These are phyloP conservation scores for Tetraodon nigroviridis DNA, from an alignment of 2,113 vertebrate genomes.

Conservation along the genomic window DNA sequence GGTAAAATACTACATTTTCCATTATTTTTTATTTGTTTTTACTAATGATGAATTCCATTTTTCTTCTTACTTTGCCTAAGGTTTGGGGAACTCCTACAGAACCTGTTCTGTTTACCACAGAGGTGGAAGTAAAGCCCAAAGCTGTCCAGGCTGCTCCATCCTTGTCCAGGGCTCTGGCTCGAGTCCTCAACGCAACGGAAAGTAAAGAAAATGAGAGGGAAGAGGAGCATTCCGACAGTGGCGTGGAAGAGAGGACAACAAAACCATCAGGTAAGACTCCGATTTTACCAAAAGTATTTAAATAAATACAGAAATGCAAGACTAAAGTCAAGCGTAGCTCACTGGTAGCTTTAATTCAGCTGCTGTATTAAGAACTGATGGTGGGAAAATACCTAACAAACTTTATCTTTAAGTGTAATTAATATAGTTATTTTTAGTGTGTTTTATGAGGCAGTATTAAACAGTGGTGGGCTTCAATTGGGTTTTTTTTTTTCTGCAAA, in stretches of 20 bases:
- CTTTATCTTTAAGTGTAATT: too few relatives aligned
- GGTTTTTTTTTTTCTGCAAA: too few relatives aligned
- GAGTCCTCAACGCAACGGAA: slow-evolving; percentile 65
- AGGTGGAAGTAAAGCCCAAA: slow-evolving; percentile 3
- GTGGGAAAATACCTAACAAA: neutral
- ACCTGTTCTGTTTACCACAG: slow-evolving; percentile 17
- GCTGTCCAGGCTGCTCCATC: slow-evolving; percentile 24
- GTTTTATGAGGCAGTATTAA: too few relatives aligned
- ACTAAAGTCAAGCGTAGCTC: neutral
- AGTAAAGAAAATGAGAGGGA: slow-evolving; percentile 63
- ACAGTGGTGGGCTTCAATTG: too few relatives aligned
- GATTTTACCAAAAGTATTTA: neutral
- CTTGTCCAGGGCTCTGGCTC: slow-evolving; percentile 65
- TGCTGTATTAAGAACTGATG: neutral
- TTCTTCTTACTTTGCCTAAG: slow-evolving; percentile 13
- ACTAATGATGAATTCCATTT: neutral
- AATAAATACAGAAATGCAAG: neutral
- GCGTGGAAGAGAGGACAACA: slow-evolving; percentile 1
- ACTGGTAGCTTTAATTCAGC: neutral
- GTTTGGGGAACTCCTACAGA: slow-evolving; percentile 45
- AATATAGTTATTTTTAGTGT: too few relatives aligned
- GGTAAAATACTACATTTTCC: slow-evolving; percentile 50
- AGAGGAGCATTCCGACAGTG: slow-evolving; percentile 6
- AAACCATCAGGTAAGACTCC: slow-evolving; percentile 39
- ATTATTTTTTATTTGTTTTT: too few relatives aligned